phyloP scores from a whole-genome alignment of 2,113 vertebrate genomes.

The Gymnarchus niloticus region DNA sequence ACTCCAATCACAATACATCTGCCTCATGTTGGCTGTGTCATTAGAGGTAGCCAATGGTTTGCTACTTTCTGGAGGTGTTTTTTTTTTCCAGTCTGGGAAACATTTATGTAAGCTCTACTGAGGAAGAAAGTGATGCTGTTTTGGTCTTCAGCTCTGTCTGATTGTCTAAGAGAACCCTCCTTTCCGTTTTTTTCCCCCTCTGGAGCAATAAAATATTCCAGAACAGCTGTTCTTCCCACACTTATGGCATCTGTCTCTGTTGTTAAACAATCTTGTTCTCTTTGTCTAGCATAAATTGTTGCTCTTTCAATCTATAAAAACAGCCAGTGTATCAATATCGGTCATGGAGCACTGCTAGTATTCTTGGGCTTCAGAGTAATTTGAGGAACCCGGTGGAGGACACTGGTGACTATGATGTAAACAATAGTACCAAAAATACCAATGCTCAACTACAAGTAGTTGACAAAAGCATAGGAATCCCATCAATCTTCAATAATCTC shows the following conservation, averaged over 20 bases:
- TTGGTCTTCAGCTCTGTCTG: neutral
- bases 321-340: neutral
- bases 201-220: neutral
- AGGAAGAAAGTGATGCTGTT: constrained; percentile 12
- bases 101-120: neutral
- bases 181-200: neutral
- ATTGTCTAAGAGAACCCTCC: constrained; percentile 8
- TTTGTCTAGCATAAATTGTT: constrained; percentile 12
- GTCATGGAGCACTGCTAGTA: neutral
- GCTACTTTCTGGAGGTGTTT: constrained; percentile 9
- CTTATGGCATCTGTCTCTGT: constrained; percentile 8
- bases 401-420: neutral
- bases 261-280: constrained; percentile 10
- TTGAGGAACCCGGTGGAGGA: neutral
- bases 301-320: neutral
- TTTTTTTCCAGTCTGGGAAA: constrained; percentile 13
- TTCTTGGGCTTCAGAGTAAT: neutral
- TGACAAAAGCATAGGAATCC: neutral
- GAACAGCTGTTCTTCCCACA: constrained; percentile 10
- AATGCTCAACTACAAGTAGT: neutral
- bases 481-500: neutral
- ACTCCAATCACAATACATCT: neutral
- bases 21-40: neutral
- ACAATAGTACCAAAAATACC: neutral
- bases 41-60: constrained; percentile 4